Percentiles rank a stretch among this genome's conserved stretches.
These are phyloP conservation scores for Heliconius sara DNA, from an alignment of 2,888 invertebrate species.

Conservation along the genomic window DNA sequence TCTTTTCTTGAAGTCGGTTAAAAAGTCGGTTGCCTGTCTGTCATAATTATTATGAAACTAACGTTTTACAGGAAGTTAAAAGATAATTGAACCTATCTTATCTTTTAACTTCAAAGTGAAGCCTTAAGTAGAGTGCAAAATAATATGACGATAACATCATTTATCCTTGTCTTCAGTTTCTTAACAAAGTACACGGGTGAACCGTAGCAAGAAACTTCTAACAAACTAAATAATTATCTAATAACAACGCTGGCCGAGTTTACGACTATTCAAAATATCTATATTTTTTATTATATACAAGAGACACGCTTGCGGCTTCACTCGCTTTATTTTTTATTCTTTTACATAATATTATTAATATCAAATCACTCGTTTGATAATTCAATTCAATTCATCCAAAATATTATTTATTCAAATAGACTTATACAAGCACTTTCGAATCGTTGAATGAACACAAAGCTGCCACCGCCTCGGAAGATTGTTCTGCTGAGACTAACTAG, in stretches of 20 bases:
- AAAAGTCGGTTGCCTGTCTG: no score
- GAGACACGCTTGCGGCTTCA: background rate
- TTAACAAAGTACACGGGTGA: constrained; percentile 5
- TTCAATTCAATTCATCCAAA: no score
- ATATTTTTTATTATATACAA: background rate
- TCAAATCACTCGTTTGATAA: no score
- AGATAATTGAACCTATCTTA: background rate
- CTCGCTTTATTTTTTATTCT: no score
- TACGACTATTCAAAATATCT: background rate
- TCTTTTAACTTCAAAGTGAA: background rate
- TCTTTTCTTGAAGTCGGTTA: no score
- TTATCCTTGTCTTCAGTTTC: background rate
- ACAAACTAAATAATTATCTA: constrained; percentile 17
- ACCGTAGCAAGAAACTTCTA: background rate
- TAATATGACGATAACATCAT: background rate
- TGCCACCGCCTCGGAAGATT: no score
- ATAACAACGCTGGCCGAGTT: background rate
- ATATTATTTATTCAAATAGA: no score
- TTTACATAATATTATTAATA: no score
- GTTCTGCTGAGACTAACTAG: no score
- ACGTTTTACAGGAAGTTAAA: background rate
- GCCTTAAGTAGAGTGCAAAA: background rate
- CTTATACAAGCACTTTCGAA: no score
- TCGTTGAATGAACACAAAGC: no score
- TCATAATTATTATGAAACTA: background rate